Evolutionary conservation across 1,140 invertebrate genomes (phyloP).

Genomic region (Kradibia gibbosae): DNA sequence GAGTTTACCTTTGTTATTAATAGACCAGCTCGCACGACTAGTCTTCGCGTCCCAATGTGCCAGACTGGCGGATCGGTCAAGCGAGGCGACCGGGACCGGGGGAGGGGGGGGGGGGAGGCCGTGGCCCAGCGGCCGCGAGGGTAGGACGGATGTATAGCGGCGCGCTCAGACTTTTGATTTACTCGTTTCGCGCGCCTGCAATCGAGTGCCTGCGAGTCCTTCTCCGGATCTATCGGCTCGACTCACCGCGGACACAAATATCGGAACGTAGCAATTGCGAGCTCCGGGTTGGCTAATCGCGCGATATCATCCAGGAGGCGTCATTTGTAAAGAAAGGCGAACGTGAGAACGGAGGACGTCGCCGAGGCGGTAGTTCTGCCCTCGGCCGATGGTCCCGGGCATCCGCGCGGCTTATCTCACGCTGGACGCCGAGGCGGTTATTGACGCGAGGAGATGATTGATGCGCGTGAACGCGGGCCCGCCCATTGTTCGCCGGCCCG

Average conservation of each 20-base stretch:
- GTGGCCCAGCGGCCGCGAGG: not conserved
- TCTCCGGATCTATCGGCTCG: not conserved
- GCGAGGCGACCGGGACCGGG: not conserved
- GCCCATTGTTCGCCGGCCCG: too few relatives aligned
- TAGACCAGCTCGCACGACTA: constrained; percentile 25
- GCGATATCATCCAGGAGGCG: not conserved
- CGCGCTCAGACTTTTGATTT: constrained; percentile 37
- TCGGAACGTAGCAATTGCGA: constrained; percentile 39
- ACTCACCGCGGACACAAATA: constrained; percentile 16
- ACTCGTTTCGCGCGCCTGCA: not conserved
- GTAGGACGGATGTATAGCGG: not conserved
- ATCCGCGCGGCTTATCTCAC: not conserved
- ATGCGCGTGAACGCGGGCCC: too few relatives aligned
- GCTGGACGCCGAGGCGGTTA: not conserved
- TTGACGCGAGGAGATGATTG: not conserved
- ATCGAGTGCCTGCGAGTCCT: not conserved
- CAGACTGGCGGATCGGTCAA: constrained; percentile 13
- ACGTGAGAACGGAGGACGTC: not conserved
- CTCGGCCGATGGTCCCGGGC: not conserved
- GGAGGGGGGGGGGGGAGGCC: not conserved
- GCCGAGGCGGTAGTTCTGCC: not conserved
- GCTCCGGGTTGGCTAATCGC: not conserved
- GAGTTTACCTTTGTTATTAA: constrained; percentile 49
- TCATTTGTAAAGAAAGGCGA: not conserved
- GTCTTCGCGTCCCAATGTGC: not conserved